Evolutionary conservation across 1,140 invertebrate genomes (phyloP).

Genomic region (Megalonaias nervosa): DNA sequence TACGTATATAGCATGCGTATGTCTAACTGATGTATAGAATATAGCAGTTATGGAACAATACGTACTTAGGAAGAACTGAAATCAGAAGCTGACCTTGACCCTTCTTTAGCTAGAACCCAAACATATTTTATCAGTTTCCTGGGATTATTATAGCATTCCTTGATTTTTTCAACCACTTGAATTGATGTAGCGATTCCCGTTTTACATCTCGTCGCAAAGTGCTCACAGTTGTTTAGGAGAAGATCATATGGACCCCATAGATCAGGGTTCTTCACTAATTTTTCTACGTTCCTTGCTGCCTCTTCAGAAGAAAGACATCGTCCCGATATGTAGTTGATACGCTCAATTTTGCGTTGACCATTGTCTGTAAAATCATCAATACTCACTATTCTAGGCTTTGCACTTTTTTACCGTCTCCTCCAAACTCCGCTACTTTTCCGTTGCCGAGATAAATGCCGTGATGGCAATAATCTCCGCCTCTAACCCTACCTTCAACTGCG

Average conservation of each 20-base stretch:
- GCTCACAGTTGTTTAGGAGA: conserved; percentile 23
- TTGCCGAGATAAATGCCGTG: conserved; percentile 8
- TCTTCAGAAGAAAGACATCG: conserved; percentile 3
- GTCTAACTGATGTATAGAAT: too few relatives aligned
- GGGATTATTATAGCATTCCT: too few relatives aligned
- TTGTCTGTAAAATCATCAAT: conserved; percentile 11
- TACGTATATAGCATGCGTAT: too few relatives aligned
- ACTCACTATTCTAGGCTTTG: conserved; percentile 6
- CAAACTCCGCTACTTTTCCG: not conserved
- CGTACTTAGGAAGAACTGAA: too few relatives aligned
- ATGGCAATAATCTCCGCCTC: not conserved
- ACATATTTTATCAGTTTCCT: too few relatives aligned
- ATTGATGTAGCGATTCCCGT: conserved; percentile 6
- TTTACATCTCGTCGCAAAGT: conserved; percentile 25
- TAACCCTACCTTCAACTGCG: not conserved
- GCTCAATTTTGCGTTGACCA: conserved; percentile 5
- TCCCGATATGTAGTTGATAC: not conserved
- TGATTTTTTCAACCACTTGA: not conserved
- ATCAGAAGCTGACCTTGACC: too few relatives aligned
- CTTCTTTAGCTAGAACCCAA: too few relatives aligned
- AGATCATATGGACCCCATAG: conserved; percentile 5
- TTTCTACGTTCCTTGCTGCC: conserved; percentile 1
- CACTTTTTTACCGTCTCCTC: not conserved
- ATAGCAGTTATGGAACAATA: too few relatives aligned
- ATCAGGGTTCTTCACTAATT: not conserved